Evolutionary conservation across 2,113 vertebrate genomes (phyloP).

Genomic region (Hyperopisus bebe): DNA sequence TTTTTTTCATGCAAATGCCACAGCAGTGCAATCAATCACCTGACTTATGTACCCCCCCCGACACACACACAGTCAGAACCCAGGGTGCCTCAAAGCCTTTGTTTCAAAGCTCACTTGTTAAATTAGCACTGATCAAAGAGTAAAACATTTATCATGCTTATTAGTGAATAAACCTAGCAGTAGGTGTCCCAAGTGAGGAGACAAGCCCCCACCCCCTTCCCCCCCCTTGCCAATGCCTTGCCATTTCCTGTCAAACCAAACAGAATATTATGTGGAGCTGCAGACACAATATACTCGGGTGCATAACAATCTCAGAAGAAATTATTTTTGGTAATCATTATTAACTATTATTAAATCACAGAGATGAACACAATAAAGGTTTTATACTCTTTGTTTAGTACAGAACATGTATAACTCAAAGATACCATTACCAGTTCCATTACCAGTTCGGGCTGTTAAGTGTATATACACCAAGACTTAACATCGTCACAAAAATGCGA

Average conservation of each 20-base stretch:
- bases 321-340: slow-evolving; percentile 47
- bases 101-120: slow-evolving; percentile 73
- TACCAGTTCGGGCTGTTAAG: neutral
- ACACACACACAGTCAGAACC: slow-evolving; percentile 52
- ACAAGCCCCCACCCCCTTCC: slow-evolving; percentile 43
- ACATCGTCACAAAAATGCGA: neutral
- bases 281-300: slow-evolving; percentile 73
- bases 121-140: slow-evolving; percentile 82
- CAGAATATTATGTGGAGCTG: slow-evolving; percentile 70
- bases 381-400: neutral
- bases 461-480: neutral
- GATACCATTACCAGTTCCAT: neutral
- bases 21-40: slow-evolving; percentile 70
- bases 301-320: slow-evolving; percentile 65
- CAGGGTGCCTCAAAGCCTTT: slow-evolving; percentile 69
- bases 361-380: neutral
- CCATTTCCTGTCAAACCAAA: slow-evolving; percentile 76
- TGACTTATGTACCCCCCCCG: slow-evolving; percentile 53
- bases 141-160: slow-evolving; percentile 85
- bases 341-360: neutral
- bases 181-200: slow-evolving; percentile 81
- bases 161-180: slow-evolving; percentile 83
- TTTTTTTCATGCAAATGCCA: slow-evolving; percentile 62
- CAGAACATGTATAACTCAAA: neutral
- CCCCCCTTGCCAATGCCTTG: slow-evolving; percentile 25